Evolutionary conservation across 1,140 invertebrate species (phyloP), one percentile per base, ranked within the genome.

Genomic region (Drosophila serrata): DNA sequence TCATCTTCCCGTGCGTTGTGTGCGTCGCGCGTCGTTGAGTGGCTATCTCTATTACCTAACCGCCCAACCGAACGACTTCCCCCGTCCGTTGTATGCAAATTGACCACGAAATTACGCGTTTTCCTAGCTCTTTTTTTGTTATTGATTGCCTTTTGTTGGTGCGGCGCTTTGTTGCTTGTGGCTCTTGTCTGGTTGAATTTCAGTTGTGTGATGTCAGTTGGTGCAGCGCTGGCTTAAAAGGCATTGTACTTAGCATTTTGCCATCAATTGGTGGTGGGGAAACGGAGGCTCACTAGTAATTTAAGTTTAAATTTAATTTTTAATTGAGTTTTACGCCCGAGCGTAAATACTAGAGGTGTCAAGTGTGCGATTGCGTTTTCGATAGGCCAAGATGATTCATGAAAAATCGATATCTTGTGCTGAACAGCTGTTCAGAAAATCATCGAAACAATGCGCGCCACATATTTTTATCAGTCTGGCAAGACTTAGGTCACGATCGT

Each of bases 51-150:
- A 75, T 88, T 88, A 88, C 61, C 77, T 88, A 88, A 88, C 59
- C 35, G 45, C 35, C 65, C 60, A 58, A 62, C 60, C 60, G 22
- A 43, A 48, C 19, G 33, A 55, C 19, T 55, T 57, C 57, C 48
- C 19, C 56, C 46, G 43, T 49, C 19, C 8, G 63, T 37, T 65
- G 68, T 90, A 90, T 88, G 85, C 81, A 90, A 88, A 88, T 88
- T 85, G 73, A 69, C 59, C 57, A 79, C 78, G 45, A 90, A 90
- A 88, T 85, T 81, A 85, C 80, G 78, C 80, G 70, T 88, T 81
- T 77, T 51, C 51, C 60, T 67, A 22, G 58, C 33, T 55, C 56
- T 53, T 79, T 76, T 57, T 62, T 73, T 43, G 53, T 73, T 80
- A 56, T 59, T 79, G 60, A 62, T 73, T 43, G 37, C 58, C 57